Base-by-base conservation (phyloP, 2,888 invertebrate genomes). In the Drosophila meridiana region DNA sequence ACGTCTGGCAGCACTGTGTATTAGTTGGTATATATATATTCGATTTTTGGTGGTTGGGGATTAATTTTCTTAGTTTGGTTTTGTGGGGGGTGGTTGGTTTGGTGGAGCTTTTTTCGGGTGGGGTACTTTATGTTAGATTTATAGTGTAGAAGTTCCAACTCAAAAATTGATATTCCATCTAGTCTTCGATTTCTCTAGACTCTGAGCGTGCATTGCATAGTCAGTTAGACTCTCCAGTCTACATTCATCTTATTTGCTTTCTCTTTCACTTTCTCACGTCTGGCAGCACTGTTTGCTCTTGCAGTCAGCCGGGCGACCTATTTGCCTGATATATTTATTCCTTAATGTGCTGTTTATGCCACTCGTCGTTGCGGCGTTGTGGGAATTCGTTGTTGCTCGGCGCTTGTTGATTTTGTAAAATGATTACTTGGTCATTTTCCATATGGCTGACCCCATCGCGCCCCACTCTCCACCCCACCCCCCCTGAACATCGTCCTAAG, bases 321-420 rank as follows among this genome's bases (percentile, higher is more conserved):
- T 63, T 78, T 71, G 72, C 4, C 67, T 65, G 64, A 78, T 69
- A 76, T 79, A 79, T 80, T 58, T 73, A 76, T 83, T 80, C 69
- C 80, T 87, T 89, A 87, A 87, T 87, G 83, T 85, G 69, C 87
- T 84, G 84, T 84, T 89, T 87, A 87, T 76, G 87, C 71, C 80
- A 66, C 64, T 63, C 78, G 56, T 85, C 66, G 67, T 28, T 64
- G 62, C 58, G 57, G 67, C 76, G 76, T 59, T 73, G 32, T 28
- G 82, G 85, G 86, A 71, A 64, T 82, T 62, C 69, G 60, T 69
- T 73, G 50, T 6, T 65, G 64, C 73, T 69, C 71, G 50, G 3
- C 63, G 64, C 73, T 80, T 84, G 80, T 81, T 71, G 63, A 76
- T 78, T 62, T 73, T 76, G 66, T 76, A 81, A 84, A 89, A 76